A percentile compares a stretch with the other conserved stretches of the same genome.
Evolutionary conservation across 2,113 vertebrate genomes (phyloP).

Genomic region (Macaca nemestrina): DNA sequence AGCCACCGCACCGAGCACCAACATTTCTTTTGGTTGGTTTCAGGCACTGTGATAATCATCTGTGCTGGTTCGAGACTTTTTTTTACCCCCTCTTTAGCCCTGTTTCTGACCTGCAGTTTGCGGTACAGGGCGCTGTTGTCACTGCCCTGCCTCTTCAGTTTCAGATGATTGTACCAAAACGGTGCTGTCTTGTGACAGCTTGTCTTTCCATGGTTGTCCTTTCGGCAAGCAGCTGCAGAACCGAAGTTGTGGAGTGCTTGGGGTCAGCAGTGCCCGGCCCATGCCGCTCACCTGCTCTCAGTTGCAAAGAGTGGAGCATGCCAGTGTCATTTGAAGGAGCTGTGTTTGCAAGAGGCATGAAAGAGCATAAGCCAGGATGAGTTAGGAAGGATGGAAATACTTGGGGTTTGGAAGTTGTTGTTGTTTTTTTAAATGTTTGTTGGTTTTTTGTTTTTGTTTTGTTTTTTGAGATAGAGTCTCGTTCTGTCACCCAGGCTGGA

Average conservation of each 20-base stretch:
- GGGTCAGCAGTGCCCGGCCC: neutral
- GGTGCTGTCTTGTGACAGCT: neutral
- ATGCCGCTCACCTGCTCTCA: accelerated
- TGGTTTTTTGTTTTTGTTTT: neutral
- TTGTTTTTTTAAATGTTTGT: neutral
- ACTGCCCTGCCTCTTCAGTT: neutral
- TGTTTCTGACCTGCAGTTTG: accelerated
- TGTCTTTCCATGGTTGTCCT: neutral
- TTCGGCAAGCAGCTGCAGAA: too few species aligned
- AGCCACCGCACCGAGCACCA: accelerated
- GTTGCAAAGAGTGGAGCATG: neutral
- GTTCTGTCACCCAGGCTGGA: neutral
- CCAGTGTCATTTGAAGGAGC: accelerated
- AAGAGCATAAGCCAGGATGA: neutral
- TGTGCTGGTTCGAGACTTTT: neutral
- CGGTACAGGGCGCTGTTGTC: accelerated
- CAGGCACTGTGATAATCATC: neutral
- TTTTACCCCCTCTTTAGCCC: neutral
- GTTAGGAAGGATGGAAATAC: accelerated
- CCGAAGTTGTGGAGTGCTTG: neutral
- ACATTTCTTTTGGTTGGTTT: neutral
- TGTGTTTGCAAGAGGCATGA: neutral
- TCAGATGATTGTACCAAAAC: too few species aligned
- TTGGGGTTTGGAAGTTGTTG: too few species aligned
- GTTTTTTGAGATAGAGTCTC: neutral